A percentile compares a stretch with the other conserved stretches of the same genome.
phyloP scores from a whole-genome alignment of 2,113 vertebrate species.

The Pithys albifrons region DNA sequence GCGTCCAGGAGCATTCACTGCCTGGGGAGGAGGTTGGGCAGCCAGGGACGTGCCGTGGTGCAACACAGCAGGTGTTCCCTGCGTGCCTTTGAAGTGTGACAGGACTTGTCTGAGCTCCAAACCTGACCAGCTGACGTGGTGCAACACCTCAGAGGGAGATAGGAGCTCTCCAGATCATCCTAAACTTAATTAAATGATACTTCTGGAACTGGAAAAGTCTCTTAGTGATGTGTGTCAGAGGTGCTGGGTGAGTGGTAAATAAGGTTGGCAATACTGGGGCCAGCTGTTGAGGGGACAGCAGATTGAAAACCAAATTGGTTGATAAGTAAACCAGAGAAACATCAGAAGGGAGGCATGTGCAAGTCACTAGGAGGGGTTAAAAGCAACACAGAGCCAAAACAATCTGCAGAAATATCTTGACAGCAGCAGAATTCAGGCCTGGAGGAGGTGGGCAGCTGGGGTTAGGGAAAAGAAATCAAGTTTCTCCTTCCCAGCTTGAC shows the following conservation, averaged over 20 bases:
- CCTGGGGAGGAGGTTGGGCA: neutral
- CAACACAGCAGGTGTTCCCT: neutral
- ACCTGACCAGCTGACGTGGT: neutral
- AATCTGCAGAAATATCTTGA: neutral
- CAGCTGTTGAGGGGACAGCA: neutral
- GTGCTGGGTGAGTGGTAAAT: neutral
- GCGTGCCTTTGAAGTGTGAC: neutral
- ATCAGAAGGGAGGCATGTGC: neutral
- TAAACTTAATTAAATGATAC: neutral
- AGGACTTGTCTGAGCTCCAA: neutral
- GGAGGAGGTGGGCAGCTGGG: neutral
- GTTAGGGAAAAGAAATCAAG: neutral
- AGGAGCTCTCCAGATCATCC: neutral
- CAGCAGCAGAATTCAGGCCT: neutral
- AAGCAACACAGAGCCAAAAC: neutral
- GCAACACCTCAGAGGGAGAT: neutral
- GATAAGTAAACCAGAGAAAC: neutral
- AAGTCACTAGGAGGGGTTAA: neutral
- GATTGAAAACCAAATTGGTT: neutral
- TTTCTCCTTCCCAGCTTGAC: neutral
- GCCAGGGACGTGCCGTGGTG: neutral
- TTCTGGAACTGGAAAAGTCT: constrained; percentile 17
- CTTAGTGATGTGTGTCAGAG: neutral
- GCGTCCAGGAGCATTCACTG: fast-evolving
- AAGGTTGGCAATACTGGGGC: neutral